A percentile compares a stretch with the other conserved stretches of the same genome.
phyloP scores from a whole-genome alignment of 92 coral and sea anemone genomes.

The Nematostella vectensis region DNA sequence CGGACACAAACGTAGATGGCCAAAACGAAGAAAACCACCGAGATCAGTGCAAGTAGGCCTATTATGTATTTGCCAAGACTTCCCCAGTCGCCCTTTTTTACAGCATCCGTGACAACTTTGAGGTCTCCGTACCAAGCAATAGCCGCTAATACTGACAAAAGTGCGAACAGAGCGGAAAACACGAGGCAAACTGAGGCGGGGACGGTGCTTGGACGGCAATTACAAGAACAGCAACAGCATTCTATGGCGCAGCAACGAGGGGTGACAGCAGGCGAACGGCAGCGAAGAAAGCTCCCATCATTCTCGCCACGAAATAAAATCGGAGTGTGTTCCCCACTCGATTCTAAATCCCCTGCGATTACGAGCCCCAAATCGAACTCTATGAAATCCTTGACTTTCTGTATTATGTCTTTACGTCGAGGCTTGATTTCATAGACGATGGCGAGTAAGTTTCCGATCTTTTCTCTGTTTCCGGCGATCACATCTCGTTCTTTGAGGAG shows the following conservation, averaged over 20 bases:
- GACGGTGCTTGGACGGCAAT: constrained; percentile 30
- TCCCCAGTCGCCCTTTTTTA: constrained; percentile 6
- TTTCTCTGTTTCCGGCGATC: constrained; percentile 52
- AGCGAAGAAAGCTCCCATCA: neutral
- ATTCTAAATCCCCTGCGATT: constrained; percentile 9
- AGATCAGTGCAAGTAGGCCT: neutral
- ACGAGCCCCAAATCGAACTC: constrained; percentile 6
- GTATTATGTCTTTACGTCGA: constrained; percentile 46
- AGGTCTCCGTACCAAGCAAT: constrained; percentile 32
- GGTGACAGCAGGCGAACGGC: neutral
- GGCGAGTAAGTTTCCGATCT: constrained; percentile 31
- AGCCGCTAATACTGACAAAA: constrained; percentile 11
- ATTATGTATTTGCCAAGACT: constrained; percentile 33
- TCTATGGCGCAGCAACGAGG: constrained; percentile 3
- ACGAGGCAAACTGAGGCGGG: constrained; percentile 26
- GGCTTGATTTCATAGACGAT: constrained; percentile 59
- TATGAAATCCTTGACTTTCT: constrained; percentile 38
- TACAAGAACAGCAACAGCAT: constrained; percentile 33
- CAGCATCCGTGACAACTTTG: neutral
- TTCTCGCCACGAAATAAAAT: neutral
- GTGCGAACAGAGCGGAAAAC: neutral
- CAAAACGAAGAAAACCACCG: constrained; percentile 2
- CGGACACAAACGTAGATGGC: constrained; percentile 3
- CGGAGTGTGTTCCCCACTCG: constrained; percentile 14
- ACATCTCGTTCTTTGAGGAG: constrained; percentile 46